Evolutionary conservation across 2,888 invertebrate genomes (phyloP).

Genomic region (Crocallis elinguaria): DNA sequence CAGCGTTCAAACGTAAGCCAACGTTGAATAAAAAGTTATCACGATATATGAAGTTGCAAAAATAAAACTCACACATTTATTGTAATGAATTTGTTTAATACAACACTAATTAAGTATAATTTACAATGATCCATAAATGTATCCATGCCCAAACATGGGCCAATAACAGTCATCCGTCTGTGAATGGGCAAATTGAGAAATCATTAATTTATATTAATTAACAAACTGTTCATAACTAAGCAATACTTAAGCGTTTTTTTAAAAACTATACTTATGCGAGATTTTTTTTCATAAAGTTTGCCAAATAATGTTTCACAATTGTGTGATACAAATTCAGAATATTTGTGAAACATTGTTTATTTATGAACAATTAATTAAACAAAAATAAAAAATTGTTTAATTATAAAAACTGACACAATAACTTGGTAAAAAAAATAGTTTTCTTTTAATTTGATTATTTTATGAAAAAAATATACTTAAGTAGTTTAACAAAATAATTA

Average conservation of each 20-base stretch:
- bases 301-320: background rate
- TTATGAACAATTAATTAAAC: background rate
- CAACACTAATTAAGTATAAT: slow-evolving; percentile 84
- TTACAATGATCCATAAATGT: slow-evolving; percentile 79
- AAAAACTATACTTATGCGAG: too few species aligned
- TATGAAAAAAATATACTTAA: background rate
- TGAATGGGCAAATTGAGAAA: slow-evolving; percentile 31
- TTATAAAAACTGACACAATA: too few species aligned
- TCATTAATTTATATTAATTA: background rate
- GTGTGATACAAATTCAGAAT: background rate
- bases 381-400: too few species aligned
- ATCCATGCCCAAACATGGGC: slow-evolving; percentile 50
- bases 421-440: too few species aligned
- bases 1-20: too few species aligned
- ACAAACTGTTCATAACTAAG: too few species aligned
- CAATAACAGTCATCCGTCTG: slow-evolving; percentile 30
- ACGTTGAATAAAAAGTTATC: too few species aligned
- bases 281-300: too few species aligned
- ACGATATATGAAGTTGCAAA: background rate
- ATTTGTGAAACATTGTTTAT: background rate
- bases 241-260: too few species aligned
- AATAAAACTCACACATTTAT: slow-evolving; percentile 47
- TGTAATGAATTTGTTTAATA: slow-evolving; percentile 84
- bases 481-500: background rate
- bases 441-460: too few species aligned